Conservation (phyloP, 2,113 vertebrate species). For the Dipodomys spectabilis region DNA sequence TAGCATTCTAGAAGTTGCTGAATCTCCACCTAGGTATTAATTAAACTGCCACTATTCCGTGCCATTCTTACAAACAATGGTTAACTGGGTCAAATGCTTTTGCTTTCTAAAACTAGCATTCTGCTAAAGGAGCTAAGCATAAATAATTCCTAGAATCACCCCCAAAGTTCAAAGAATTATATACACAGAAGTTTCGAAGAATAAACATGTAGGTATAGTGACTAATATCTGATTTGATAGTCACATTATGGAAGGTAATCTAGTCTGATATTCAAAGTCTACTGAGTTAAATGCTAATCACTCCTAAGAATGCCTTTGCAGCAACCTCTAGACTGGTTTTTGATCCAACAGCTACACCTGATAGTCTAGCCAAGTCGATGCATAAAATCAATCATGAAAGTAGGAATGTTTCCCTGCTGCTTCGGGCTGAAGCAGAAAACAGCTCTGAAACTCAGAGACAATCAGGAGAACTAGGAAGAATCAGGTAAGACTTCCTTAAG, state of each 20-base stretch:
- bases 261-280: too few relatives aligned
- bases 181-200: background rate
- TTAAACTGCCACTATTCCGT: constrained; percentile 8
- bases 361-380: too few relatives aligned
- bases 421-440: too few relatives aligned
- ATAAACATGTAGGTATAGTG: background rate
- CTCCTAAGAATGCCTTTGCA: too few relatives aligned
- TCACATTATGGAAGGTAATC: too few relatives aligned
- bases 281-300: too few relatives aligned
- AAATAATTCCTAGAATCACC: constrained; percentile 5
- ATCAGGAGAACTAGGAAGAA: background rate
- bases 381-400: too few relatives aligned
- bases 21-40: constrained; percentile 35
- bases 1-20: constrained; percentile 38
- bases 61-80: constrained; percentile 11
- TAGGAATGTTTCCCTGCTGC: too few relatives aligned
- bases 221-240: background rate
- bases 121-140: constrained; percentile 12
- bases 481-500: too few relatives aligned
- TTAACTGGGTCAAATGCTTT: constrained; percentile 52
- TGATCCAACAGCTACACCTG: too few relatives aligned
- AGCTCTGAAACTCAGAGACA: background rate
- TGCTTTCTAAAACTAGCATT: background rate
- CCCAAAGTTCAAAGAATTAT: background rate
- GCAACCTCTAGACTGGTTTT: too few relatives aligned